Base-by-base conservation (phyloP, 2,113 vertebrate species). In the Odobenus rosmarus region DNA sequence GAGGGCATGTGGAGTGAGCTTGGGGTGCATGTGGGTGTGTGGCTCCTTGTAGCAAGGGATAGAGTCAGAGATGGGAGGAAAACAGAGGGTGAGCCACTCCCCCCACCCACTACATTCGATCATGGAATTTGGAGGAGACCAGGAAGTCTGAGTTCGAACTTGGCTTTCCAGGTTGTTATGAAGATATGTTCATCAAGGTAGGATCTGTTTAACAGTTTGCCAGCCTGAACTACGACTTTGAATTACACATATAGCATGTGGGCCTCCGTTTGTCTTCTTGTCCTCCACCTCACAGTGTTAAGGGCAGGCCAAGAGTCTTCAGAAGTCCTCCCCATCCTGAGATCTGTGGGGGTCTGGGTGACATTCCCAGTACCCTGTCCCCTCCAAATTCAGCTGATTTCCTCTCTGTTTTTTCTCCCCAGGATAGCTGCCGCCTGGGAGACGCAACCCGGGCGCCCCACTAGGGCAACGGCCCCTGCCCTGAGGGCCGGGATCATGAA, bases 401-500 rank as follows among this genome's bases (percentile, higher is more conserved):
- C 5, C 21, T 82, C 18, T 83, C 86, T 94, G 46, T 97, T 86
- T 97, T 98, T 92, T 97, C 90, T 98, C 93, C 74, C 57, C 93
- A 98, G 97, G 88, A 94, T n/a, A 90, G 77, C 82, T 86, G 90
- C 94, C 12, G 93, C 97, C 97, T 23, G 79, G 97, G 97, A 96
- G 13, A 95, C 51, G 81, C 13, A 7, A 90, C 97, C 97, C 6
- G 46, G 97, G 97, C 10, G 28, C 97, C 97, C 90, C 2, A 13
- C 42, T 98, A 98, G 96, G 96, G 97, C 59, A 3, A 96, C 94
- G 71, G 97, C 97, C 88, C 97, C 97, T 55, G 97, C 96, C 94
- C 92, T 51, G 19, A 31, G 98, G 97, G 95, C 97, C 31, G 88
- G 98, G 98, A 99, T 98, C 98, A 99, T 99, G 99, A 99, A 99